These are phyloP conservation scores for Acrocephalus kingi DNA, from an alignment of 2,113 vertebrate species.

Conservation along the genomic window DNA sequence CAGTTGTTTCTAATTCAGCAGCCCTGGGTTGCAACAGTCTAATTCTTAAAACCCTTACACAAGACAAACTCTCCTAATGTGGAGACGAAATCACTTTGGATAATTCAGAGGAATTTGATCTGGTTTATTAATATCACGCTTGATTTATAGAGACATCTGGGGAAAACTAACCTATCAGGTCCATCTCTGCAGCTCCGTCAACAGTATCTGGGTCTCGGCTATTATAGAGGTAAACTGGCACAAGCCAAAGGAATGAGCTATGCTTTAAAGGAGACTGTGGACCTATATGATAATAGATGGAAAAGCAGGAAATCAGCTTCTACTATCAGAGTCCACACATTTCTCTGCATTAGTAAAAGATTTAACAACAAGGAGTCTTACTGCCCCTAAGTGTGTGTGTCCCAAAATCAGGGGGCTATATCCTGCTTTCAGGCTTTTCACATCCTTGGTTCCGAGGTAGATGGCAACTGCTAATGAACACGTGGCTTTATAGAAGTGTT, in stretches of 20 bases:
- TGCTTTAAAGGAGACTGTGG: not conserved
- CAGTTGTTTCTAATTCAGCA: not conserved
- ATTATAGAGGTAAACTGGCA: not conserved
- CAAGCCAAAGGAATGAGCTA: not conserved
- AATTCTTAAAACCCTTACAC: not conserved
- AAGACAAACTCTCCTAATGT: not conserved
- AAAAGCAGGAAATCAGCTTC: not conserved
- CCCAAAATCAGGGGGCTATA: not conserved
- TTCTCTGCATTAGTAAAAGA: not conserved
- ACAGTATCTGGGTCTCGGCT: not conserved
- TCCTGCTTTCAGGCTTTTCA: not conserved
- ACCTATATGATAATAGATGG: not conserved
- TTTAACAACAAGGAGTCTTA: not conserved
- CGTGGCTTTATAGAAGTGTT: not conserved
- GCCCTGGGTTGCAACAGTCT: not conserved
- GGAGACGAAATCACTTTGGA: not conserved
- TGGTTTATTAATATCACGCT: not conserved
- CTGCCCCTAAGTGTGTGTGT: not conserved
- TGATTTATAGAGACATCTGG: not conserved
- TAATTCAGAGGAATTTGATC: not conserved
- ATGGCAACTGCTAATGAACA: conserved; percentile 17
- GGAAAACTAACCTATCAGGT: not conserved
- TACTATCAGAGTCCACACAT: not conserved
- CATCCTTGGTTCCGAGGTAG: not conserved
- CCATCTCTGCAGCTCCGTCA: not conserved